phyloP scores from a whole-genome alignment of 2,888 invertebrate genomes.

The Acanthoscelides obtectus region DNA sequence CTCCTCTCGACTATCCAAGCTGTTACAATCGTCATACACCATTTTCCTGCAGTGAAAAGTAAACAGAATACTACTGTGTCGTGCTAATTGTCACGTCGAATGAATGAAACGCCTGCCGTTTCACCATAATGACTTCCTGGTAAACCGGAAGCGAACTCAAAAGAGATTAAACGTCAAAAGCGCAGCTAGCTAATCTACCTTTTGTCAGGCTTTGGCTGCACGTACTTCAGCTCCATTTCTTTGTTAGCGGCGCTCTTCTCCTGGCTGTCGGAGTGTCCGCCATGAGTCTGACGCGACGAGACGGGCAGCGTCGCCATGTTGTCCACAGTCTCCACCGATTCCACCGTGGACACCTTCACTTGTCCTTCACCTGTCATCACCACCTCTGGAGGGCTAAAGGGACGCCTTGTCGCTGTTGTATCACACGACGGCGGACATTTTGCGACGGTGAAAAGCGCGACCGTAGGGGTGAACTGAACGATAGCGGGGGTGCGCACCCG shows the following conservation, averaged over 20 bases:
- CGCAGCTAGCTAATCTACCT: slow-evolving; percentile 55
- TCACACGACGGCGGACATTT: slow-evolving; percentile 1
- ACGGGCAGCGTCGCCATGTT: slow-evolving; percentile 88
- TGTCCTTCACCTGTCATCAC: slow-evolving; percentile 46
- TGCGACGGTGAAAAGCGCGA: neutral
- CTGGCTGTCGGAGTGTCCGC: slow-evolving; percentile 62
- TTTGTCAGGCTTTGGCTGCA: slow-evolving; percentile 78
- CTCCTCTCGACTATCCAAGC: no score
- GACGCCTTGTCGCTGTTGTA: neutral
- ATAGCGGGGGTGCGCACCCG: neutral
- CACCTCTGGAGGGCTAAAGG: slow-evolving; percentile 50
- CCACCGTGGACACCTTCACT: slow-evolving; percentile 86
- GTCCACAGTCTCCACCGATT: slow-evolving; percentile 74
- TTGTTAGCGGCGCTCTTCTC: slow-evolving; percentile 81
- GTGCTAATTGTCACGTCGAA: neutral
- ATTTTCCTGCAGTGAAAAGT: neutral
- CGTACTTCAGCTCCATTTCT: slow-evolving; percentile 83
- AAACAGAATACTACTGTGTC: neutral
- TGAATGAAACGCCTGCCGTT: neutral
- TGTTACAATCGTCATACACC: no score
- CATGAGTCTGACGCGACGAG: slow-evolving; percentile 63
- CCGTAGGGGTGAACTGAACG: neutral
- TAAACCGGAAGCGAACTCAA: neutral
- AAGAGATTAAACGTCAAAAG: neutral
- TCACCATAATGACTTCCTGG: neutral